Conservation (phyloP, 2,888 invertebrate species). For the Sarcophaga subvicina region DNA sequence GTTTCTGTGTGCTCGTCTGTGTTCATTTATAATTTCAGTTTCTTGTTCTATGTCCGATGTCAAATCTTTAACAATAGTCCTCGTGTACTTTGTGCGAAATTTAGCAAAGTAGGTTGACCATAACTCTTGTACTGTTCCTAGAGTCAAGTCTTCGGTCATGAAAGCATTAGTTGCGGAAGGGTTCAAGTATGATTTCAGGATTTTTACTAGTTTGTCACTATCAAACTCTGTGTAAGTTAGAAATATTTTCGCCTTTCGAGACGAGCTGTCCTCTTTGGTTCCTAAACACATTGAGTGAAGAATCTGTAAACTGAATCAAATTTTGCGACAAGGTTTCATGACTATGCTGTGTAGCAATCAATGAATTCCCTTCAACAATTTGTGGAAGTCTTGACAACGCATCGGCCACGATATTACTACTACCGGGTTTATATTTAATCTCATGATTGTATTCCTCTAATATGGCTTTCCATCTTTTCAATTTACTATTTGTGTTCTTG, state of each 20-base stretch:
- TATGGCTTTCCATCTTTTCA: slow-evolving; percentile 44
- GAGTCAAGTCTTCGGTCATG: background rate
- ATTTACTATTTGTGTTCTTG: slow-evolving; percentile 50
- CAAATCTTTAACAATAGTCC: slow-evolving; percentile 39
- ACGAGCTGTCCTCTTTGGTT: slow-evolving; percentile 9
- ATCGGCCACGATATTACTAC: slow-evolving; percentile 33
- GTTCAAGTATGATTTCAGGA: slow-evolving; percentile 30
- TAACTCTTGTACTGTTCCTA: slow-evolving; percentile 39
- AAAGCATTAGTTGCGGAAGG: slow-evolving; percentile 36
- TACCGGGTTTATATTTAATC: background rate
- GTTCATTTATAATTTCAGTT: slow-evolving; percentile 32
- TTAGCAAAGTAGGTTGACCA: slow-evolving; percentile 44
- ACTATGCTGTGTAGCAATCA: background rate
- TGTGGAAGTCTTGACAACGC: slow-evolving; percentile 23
- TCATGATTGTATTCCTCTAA: too few relatives aligned
- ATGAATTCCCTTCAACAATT: background rate
- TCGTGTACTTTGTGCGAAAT: slow-evolving; percentile 52
- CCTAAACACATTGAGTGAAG: slow-evolving; percentile 29
- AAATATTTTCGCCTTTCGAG: background rate
- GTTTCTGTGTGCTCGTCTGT: slow-evolving; percentile 43
- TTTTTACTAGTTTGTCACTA: slow-evolving; percentile 1
- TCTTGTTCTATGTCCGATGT: slow-evolving; percentile 24
- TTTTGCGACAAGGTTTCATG: background rate
- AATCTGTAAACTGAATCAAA: too few relatives aligned
- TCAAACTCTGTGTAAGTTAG: background rate